Base-by-base conservation (phyloP, 2,797 vertebrate species). In the Perodicticus potto region DNA sequence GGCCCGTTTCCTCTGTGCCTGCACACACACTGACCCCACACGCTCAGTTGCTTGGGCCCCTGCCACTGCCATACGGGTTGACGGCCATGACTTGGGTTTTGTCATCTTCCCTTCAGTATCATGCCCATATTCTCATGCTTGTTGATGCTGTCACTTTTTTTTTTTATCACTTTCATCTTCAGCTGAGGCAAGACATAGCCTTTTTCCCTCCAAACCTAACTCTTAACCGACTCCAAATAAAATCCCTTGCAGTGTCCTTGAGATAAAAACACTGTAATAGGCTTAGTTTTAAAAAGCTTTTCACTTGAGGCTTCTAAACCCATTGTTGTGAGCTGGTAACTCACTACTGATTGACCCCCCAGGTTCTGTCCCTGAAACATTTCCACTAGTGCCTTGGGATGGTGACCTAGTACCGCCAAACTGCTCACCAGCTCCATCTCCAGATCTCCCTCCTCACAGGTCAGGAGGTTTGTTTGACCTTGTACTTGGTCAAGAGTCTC, bases 41-140 rank as follows among this genome's bases (percentile, higher is more conserved):
- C 6, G 1, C 27, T 34, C 13, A 2, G 2, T 20, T 59, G 6
- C 55, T 49, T 0, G 0, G 22, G 29, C 27, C n/a, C 73, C 87
- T 20, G n/a, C 3, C 29, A 25, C 2, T 14, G 17, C 22, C 43
- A 12, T 8, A 32, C 0, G 14, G 29, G 16, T 1, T 34, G 55
- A 34, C 40, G 1, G 0, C 57, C 23, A 49, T 8, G 32, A 32
- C 61, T 25, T 34, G 4, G 53, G 0, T 13, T 32, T 67, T 92
- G 74, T 86, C 32, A 12, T 45, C 32, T 89, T 76, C 32, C 37
- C 37, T 86, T 13, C 59, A 53, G 34, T 63, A 27, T 45, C 43
- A n/a, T 49, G 61, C 16, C 49, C 13, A 34, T 29, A 69, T 63
- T 61, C 17, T 85, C 53, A 34, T 77, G 22, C 19, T 69, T 82